phyloP scores from a whole-genome alignment of 2,113 vertebrate genomes.

The Procavia capensis region DNA sequence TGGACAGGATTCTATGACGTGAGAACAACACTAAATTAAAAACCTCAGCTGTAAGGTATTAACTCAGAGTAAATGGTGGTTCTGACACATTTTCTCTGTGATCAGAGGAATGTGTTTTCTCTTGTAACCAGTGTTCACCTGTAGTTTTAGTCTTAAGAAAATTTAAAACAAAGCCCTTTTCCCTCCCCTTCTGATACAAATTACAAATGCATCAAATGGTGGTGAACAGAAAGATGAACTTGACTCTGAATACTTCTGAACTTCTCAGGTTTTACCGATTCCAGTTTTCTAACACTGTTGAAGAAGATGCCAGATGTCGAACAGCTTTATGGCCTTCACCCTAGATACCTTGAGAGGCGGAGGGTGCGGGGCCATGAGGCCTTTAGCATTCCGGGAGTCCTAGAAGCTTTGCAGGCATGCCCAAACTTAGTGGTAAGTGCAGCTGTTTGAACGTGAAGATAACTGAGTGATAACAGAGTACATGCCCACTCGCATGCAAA shows the following conservation, averaged over 20 bases:
- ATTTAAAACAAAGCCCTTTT: background rate
- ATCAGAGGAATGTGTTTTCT: background rate
- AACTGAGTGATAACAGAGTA: background rate
- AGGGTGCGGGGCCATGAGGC: constrained; percentile 97
- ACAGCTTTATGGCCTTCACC: constrained; percentile 98
- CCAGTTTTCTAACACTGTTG: constrained; percentile 96
- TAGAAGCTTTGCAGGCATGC: constrained; percentile 97
- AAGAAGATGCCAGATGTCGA: constrained; percentile 99
- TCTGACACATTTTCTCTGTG: background rate
- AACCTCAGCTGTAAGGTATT: background rate
- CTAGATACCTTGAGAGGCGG: constrained; percentile 96
- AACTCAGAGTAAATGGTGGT: background rate
- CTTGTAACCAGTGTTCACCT: background rate
- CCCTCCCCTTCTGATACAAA: background rate
- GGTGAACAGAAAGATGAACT: background rate
- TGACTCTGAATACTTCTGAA: constrained; percentile 60
- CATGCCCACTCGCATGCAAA: background rate
- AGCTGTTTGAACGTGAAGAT: background rate
- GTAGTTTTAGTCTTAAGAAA: background rate
- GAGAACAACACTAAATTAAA: constrained; percentile 27
- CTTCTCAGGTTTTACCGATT: constrained; percentile 96
- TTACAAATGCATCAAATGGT: background rate
- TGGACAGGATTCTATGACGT: background rate
- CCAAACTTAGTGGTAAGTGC: constrained; percentile 95
- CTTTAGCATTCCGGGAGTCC: constrained; percentile 98